These are phyloP conservation scores for Smutsia temminckii DNA, from an alignment of 2,797 vertebrate genomes.

Conservation along the genomic window DNA sequence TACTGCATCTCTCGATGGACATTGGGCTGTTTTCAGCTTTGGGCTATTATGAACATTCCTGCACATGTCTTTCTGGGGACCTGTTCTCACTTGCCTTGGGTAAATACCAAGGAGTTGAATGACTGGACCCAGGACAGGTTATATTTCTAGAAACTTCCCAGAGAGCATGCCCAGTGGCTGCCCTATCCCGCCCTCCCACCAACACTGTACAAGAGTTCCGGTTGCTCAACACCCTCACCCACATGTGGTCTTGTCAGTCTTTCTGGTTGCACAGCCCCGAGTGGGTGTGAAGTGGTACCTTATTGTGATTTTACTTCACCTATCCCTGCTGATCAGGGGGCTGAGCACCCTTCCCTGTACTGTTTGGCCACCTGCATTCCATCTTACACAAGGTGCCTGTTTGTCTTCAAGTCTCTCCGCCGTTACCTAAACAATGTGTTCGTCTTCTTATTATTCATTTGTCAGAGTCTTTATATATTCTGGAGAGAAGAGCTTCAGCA, in stretches of 20 bases:
- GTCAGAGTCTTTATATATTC: neutral
- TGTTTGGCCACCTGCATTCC: neutral
- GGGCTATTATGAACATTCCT: neutral
- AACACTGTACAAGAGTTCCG: fast-evolving
- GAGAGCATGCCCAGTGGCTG: neutral
- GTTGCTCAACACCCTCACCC: neutral
- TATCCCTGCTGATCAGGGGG: fast-evolving
- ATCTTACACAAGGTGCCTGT: too few relatives aligned
- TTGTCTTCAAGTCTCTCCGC: neutral
- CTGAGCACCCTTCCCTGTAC: neutral
- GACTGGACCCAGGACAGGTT: neutral
- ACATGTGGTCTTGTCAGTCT: neutral
- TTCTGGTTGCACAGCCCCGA: fast-evolving
- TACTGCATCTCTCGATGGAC: neutral
- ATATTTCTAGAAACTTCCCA: neutral
- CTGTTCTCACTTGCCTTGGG: neutral
- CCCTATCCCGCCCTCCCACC: fast-evolving
- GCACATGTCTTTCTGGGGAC: neutral
- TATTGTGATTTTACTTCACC: neutral
- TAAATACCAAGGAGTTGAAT: too few relatives aligned
- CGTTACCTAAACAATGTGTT: too few relatives aligned
- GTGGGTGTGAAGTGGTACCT: fast-evolving
- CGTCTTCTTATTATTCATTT: neutral
- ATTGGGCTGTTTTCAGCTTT: neutral
- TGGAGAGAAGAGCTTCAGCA: too few relatives aligned